A percentile compares a stretch with the other conserved stretches of the same genome.
These are phyloP conservation scores for Mesaphorura yosii DNA, from an alignment of 1,140 invertebrate genomes.

Conservation along the genomic window DNA sequence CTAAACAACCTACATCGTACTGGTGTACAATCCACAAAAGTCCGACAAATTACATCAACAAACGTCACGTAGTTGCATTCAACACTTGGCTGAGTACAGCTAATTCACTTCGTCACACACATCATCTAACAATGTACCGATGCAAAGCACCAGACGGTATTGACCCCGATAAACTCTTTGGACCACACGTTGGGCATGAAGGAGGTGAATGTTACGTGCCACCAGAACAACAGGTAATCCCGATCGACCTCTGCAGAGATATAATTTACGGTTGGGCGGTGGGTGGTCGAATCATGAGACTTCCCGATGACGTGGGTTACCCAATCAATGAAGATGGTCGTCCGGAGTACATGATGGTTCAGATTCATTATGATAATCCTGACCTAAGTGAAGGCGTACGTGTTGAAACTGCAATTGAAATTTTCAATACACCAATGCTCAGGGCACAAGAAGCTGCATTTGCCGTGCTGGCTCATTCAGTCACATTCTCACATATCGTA, in stretches of 20 bases:
- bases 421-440: slow-evolving; percentile 4
- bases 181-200: not conserved
- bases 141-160: slow-evolving; percentile 6
- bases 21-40: slow-evolving; percentile 5
- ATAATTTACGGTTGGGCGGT: slow-evolving; percentile 5
- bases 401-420: slow-evolving; percentile 3
- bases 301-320: slow-evolving; percentile 12
- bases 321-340: not conserved
- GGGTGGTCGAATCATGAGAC: not conserved
- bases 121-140: slow-evolving; percentile 11
- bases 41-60: not conserved
- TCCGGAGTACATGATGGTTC: slow-evolving; percentile 12
- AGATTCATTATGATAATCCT: slow-evolving; percentile 21
- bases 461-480: not conserved
- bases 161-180: slow-evolving; percentile 12
- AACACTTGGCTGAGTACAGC: not conserved
- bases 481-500: not conserved
- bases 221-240: not conserved
- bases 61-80: not conserved
- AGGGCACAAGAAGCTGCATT: not conserved
- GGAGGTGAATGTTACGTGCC: slow-evolving; percentile 4
- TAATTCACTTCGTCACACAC: slow-evolving; percentile 5
- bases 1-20: not conserved
- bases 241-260: not conserved
- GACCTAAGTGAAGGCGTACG: not conserved